Evolutionary conservation across 2,888 invertebrate species (phyloP), one percentile per base, ranked within the genome.

Genomic region (Anodontia alba): DNA sequence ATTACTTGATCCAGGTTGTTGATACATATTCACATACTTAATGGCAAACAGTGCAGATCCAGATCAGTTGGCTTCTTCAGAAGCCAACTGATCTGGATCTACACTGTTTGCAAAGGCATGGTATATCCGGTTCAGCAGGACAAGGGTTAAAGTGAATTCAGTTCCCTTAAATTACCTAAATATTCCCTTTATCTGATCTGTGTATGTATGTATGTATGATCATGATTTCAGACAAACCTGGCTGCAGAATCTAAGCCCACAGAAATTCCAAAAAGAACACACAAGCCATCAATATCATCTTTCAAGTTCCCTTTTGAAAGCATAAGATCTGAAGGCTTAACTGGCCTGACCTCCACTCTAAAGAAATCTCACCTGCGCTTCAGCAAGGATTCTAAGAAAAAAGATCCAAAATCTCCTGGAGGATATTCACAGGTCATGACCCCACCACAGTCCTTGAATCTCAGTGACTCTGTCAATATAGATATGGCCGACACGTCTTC

Each of bases 391-490:
- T 70, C 82, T 43, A 84, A 81, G 71, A 86, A 83, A 62, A 90
- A 81, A 49, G 84, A 86, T 29, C 46, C 72, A 0, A 84, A 84
- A 62, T 81, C 86, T 1, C 82, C 84, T 0, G 79, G 76, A 8
- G 43, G 51, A 17, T 80, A 89, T 78, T 69, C 84, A 75, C 76
- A 91, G 76, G 82, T 91, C 8, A 78, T 90, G 33, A 92, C 93
- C 0, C 93, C 93, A 5, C 91, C 92, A 5, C 91, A 90, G 62
- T 92, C 91, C 8, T 79, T 93, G n/a, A 94, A 94, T 78, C 89
- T 93, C n/a, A 93, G 93, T 88, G 93, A 94, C 75, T 92, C 93
- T 12, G 92, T 93, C 12, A 92, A 92, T 17, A 91, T 93, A 23
- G 93, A 93, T 23, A 90, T 92, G 82, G 91, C 84, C 0, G 92